These are phyloP conservation scores for Echiichthys vipera DNA, from an alignment of 2,797 vertebrate species.

Conservation along the genomic window DNA sequence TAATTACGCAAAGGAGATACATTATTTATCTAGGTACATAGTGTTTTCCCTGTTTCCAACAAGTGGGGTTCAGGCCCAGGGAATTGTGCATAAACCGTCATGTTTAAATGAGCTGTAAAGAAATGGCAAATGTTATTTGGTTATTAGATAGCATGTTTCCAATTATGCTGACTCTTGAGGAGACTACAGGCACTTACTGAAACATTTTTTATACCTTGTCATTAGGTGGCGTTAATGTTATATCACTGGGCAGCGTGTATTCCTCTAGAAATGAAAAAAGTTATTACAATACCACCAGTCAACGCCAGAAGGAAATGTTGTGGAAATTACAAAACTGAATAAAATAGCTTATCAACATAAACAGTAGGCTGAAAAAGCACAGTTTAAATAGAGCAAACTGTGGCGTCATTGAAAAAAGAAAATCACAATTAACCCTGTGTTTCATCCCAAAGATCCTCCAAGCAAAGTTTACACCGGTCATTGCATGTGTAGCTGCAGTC, in stretches of 20 bases:
- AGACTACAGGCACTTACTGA: not conserved
- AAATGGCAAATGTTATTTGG: conserved; percentile 1
- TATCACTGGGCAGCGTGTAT: conserved; percentile 29
- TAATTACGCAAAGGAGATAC: conserved; percentile 63
- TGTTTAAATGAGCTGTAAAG: conserved; percentile 23
- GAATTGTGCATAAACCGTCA: conserved; percentile 26
- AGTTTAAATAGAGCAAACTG: conserved; percentile 9
- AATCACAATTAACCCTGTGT: not conserved
- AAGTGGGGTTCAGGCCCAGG: conserved; percentile 36
- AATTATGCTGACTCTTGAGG: conserved; percentile 18
- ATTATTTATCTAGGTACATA: conserved; percentile 64
- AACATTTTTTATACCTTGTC: conserved; percentile 39
- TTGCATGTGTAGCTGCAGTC: conserved; percentile 6
- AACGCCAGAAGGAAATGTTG: conserved; percentile 44
- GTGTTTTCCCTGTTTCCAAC: conserved; percentile 27
- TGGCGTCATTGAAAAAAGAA: conserved; percentile 1
- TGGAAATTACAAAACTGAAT: conserved; percentile 58
- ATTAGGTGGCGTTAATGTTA: conserved; percentile 31
- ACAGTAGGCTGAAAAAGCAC: conserved; percentile 25
- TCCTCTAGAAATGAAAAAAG: conserved; percentile 39
- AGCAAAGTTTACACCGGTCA: conserved; percentile 1
- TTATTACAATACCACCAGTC: conserved; percentile 44
- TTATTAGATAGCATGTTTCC: conserved; percentile 30
- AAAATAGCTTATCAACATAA: conserved; percentile 54
- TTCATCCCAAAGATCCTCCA: not conserved